Conservation (phyloP, 2,113 vertebrate genomes). For the Ciconia stormi region DNA sequence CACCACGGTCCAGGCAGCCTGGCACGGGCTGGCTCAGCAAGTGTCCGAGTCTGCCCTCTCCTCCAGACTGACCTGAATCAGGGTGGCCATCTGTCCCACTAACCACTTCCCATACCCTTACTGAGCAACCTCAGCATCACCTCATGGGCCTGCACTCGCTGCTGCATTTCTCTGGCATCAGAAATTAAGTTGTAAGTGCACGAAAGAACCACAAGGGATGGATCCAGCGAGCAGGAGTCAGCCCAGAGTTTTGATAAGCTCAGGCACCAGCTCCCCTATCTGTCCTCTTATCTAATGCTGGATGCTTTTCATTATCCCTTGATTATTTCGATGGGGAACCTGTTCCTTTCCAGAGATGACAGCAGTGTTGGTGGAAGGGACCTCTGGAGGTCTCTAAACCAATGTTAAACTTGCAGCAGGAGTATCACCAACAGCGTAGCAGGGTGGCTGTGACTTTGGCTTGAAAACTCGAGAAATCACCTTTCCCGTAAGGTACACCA, state of each 20-base stretch:
- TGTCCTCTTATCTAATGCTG: neutral
- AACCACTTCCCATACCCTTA: neutral
- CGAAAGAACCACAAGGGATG: neutral
- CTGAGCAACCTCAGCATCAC: neutral
- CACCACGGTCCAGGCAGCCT: neutral
- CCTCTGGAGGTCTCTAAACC: neutral
- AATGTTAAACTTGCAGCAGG: neutral
- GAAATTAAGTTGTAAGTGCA: neutral
- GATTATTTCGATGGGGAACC: neutral
- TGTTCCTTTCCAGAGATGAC: neutral
- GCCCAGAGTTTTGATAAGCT: neutral
- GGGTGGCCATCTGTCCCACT: neutral
- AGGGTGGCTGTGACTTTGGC: neutral
- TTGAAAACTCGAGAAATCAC: neutral
- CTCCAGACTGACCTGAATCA: neutral
- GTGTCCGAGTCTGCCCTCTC: neutral
- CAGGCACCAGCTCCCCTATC: neutral
- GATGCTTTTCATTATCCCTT: neutral
- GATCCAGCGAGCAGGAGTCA: neutral
- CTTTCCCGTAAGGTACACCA: neutral
- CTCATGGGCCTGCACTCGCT: neutral
- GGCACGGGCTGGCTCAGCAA: neutral
- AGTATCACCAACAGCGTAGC: neutral
- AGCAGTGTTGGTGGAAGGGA: neutral
- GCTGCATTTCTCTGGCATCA: neutral